These are phyloP conservation scores for Pipistrellus kuhlii DNA, from an alignment of 2,797 vertebrate genomes.

Conservation along the genomic window DNA sequence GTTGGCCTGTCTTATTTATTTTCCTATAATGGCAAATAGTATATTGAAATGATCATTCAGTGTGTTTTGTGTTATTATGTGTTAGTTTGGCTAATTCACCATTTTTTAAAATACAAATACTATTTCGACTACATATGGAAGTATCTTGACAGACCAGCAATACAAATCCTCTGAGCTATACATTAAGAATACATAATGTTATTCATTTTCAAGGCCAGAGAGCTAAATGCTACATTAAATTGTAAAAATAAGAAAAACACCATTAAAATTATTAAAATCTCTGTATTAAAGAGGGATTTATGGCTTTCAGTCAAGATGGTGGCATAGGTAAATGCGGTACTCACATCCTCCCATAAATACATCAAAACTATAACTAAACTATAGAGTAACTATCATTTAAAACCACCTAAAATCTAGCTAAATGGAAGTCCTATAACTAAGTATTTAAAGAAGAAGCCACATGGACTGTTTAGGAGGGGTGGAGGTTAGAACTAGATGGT, in stretches of 20 bases:
- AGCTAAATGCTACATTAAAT: neutral
- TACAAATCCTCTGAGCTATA: neutral
- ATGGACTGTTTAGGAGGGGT: neutral
- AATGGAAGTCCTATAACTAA: neutral
- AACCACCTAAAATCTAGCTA: neutral
- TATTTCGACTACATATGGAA: constrained; percentile 22
- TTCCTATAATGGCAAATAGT: neutral
- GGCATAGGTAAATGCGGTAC: neutral
- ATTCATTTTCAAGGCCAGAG: constrained; percentile 45
- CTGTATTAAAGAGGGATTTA: neutral
- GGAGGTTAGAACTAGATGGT: neutral
- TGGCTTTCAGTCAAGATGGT: neutral
- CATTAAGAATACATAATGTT: neutral
- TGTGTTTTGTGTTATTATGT: constrained; percentile 10
- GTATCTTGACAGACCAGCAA: neutral
- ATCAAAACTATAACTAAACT: neutral
- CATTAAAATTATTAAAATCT: neutral
- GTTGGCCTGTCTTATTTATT: neutral
- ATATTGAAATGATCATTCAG: neutral
- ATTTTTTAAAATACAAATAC: constrained; percentile 26
- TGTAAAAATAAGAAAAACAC: constrained; percentile 56
- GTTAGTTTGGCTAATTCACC: neutral
- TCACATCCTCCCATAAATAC: neutral
- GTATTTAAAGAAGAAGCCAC: neutral
- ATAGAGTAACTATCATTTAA: neutral